A percentile compares a stretch with the other conserved stretches of the same genome.
Evolutionary conservation across 2,797 vertebrate genomes (phyloP).

Genomic region (Amblyopsis hoosieri): DNA sequence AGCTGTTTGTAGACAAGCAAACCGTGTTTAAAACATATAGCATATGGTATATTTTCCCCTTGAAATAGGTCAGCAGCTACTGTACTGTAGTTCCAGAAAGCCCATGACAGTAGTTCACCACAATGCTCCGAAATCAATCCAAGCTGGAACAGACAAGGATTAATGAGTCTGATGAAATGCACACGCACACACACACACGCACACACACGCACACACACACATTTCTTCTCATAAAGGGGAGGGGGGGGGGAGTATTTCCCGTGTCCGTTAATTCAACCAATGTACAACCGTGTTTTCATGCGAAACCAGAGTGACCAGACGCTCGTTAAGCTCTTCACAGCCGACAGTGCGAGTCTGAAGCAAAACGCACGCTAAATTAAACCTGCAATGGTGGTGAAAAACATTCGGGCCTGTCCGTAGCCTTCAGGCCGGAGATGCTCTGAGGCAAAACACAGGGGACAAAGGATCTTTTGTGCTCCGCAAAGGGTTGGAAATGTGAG

Average conservation of each 20-base stretch:
- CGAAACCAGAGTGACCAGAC: conserved; percentile 32
- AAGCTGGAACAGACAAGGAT: too few relatives aligned
- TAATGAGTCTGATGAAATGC: not conserved
- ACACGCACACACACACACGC: not conserved
- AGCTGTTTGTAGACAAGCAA: not conserved
- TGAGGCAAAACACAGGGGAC: conserved; percentile 70
- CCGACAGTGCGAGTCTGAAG: conserved; percentile 46
- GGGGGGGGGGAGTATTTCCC: not conserved
- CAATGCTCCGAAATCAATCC: too few relatives aligned
- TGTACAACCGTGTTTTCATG: conserved; percentile 28
- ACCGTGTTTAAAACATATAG: not conserved
- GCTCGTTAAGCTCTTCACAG: conserved; percentile 31
- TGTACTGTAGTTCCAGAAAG: conserved; percentile 2
- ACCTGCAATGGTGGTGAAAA: conserved; percentile 73
- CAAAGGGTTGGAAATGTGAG: conserved; percentile 76
- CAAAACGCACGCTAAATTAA: conserved; percentile 66
- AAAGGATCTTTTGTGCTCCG: conserved; percentile 75
- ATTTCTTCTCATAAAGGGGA: not conserved
- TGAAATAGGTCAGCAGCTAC: not conserved
- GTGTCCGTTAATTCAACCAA: not conserved
- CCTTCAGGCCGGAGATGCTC: conserved; percentile 63
- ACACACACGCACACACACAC: not conserved
- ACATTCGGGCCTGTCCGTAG: conserved; percentile 65
- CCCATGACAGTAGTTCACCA: too few relatives aligned
- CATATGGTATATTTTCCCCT: not conserved